These are phyloP conservation scores for Anarsia innoxiella DNA, from an alignment of 2,888 invertebrate genomes.

Conservation along the genomic window DNA sequence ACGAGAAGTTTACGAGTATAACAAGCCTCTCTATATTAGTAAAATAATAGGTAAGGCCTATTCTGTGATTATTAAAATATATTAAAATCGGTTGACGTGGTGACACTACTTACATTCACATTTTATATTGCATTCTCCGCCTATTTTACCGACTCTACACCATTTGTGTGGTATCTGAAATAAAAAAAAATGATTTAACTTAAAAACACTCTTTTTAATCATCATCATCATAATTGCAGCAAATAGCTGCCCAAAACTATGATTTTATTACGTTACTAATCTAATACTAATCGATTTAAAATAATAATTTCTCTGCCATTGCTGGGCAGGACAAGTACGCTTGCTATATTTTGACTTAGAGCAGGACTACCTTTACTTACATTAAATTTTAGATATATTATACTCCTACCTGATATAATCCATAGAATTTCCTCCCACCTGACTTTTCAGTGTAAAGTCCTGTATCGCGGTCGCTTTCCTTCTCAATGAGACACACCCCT, in stretches of 20 bases:
- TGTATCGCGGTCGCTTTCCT: conserved; percentile 59
- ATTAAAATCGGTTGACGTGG: neutral
- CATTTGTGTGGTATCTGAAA: conserved; percentile 60
- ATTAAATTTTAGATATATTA: neutral
- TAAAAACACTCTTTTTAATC: no score
- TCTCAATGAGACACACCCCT: conserved; percentile 68
- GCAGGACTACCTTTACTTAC: no score
- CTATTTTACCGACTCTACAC: conserved; percentile 56
- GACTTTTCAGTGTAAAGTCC: conserved; percentile 33
- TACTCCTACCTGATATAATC: conserved; percentile 53
- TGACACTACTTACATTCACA: conserved; percentile 55
- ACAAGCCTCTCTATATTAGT: no score
- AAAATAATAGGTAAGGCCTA: no score
- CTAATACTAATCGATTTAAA: neutral
- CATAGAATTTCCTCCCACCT: conserved; percentile 54
- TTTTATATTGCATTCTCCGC: conserved; percentile 56
- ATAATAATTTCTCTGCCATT: neutral
- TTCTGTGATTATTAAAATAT: no score
- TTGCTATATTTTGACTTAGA: no score
- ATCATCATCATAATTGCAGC: no score
- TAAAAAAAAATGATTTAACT: no score
- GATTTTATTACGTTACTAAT: neutral
- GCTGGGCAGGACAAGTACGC: no score
- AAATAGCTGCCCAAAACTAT: no score
- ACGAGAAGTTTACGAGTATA: no score